phyloP scores from a whole-genome alignment of 1,140 invertebrate species.

The Uloborus diversus region DNA sequence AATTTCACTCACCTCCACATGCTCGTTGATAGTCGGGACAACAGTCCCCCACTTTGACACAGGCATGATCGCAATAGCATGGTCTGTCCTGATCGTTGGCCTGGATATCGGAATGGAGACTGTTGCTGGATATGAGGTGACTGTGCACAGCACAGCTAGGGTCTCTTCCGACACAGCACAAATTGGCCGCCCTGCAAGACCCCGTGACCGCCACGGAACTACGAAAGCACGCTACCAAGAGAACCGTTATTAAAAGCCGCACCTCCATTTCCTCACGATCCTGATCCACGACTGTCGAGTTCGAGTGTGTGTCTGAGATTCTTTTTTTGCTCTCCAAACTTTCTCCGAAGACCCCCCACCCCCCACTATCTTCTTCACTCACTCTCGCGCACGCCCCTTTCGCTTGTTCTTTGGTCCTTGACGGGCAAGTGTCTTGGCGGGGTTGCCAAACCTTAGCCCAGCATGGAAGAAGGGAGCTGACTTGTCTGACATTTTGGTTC shows the following conservation, averaged over 20 bases:
- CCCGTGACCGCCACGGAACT: constrained; percentile 7
- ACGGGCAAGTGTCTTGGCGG: too few relatives aligned
- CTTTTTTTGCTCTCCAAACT: too few relatives aligned
- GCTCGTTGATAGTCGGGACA: constrained; percentile 84
- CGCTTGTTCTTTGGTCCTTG: too few relatives aligned
- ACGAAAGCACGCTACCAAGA: background rate
- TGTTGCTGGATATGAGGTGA: background rate
- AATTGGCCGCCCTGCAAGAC: constrained; percentile 58
- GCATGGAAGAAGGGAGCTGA: too few relatives aligned
- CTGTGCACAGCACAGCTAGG: constrained; percentile 79
- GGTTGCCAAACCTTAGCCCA: too few relatives aligned
- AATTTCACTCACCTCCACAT: constrained; percentile 79
- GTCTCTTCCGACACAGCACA: constrained; percentile 74
- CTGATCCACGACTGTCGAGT: too few relatives aligned
- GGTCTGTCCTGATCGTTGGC: constrained; percentile 82
- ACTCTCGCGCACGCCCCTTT: background rate
- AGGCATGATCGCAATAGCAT: constrained; percentile 89
- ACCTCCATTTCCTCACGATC: too few relatives aligned
- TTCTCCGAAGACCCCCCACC: too few relatives aligned
- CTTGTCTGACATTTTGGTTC: too few relatives aligned
- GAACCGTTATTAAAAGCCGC: too few relatives aligned
- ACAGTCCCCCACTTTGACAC: constrained; percentile 84
- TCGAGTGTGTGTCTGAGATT: too few relatives aligned
- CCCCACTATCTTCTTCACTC: background rate
- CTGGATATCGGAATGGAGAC: too few relatives aligned